Evolutionary conservation across 1,140 invertebrate genomes (phyloP), one percentile per base, ranked within the genome.

Genomic region (Ips typographus): DNA sequence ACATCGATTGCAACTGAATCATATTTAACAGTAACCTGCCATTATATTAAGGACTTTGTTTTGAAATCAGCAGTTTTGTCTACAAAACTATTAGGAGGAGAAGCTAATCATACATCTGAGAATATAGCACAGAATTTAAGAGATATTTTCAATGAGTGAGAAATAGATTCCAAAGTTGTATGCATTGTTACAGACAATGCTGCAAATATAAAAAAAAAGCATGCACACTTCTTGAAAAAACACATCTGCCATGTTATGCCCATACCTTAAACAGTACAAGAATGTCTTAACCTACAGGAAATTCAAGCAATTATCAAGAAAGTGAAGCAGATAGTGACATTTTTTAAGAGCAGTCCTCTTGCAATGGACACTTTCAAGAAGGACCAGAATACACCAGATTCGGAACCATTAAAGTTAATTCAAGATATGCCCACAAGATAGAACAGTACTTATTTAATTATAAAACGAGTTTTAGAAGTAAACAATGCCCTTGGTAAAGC

Each of bases 381-480:
- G 39, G 40, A 68, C 6, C 58, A 68, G 55, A 2, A 22, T 6
- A 68, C 37, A n/a, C n/a, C n/a, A n/a, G n/a, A n/a, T 40, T 40
- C 52, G 5, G 57, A 56, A 4, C 2, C 38, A 1, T 57, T 41
- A 3, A 68, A 70, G 38, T 38, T 63, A 40, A 59, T 68, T 5
- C 58, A 62, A 44, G 51, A 68, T 1, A 37, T 68, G 38, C 3
- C 55, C n/a, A 65, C 66, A 4, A 1, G 58, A 1, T 68, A 51
- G 59, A 68, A 68, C 3, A 62, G 66, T 62, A 51, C 58, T 4
- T 62, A 40, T 43, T 56, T 62, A 38, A 68, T 68, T 39, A 68
- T 60, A 41, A n/a, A 61, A 42, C 40, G 40, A 56, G 37, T 65
- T 7, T 7, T 68, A 8, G 42, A 62, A 62, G 62, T 49, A 6